Base-by-base conservation (phyloP, 2,113 vertebrate genomes). In the Chaenogobius annularis region DNA sequence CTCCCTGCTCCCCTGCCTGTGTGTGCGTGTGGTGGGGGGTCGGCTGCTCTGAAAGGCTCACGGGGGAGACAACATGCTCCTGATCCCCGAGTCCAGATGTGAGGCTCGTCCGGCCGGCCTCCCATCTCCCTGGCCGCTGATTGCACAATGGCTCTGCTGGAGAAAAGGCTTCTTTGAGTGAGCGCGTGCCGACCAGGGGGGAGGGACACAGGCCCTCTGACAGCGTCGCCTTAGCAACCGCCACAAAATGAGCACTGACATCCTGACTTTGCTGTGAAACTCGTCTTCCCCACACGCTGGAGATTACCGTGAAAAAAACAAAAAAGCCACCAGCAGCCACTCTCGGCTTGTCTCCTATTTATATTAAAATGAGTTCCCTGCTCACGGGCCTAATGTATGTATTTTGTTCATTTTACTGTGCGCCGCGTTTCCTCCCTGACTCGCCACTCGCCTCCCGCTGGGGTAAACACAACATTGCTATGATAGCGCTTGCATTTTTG, bases 321-420 rank as follows among this genome's bases (percentile, higher is more conserved):
- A 61, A 48, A 66, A 69, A 76, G 73, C 91, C 92, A 87, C 83
- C 50, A 54, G 7, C 85, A 91, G 85, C 87, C 83, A 70, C 87
- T 90, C 91, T 86, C 85, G 77, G 85, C 90, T 85, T 87, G 85
- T 89, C 90, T 89, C 91, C 89, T 87, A 94, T 94, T 94, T 94
- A 93, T 92, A 94, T 94, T 94, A 91, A 94, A 94, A 94, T 94
- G 72, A 93, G 90, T 88, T 90, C 55, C 52, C 73, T 77, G 77
- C 75, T 84, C 82, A 87, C 83, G 90, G 81, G 88, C 85, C 89
- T 91, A 90, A 94, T 94, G 88, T 91, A 93, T 93, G 92, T 93
- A 91, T 93, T 93, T 93, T 91, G 90, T 90, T 92, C 90, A 92
- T 93, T 93, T 91, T 90, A 85, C 89, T 87, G 89, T 92, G 92